Percentiles rank a stretch among this genome's conserved stretches.
These are phyloP conservation scores for Festucalex cinctus DNA, from an alignment of 2,113 vertebrate species.

Conservation along the genomic window DNA sequence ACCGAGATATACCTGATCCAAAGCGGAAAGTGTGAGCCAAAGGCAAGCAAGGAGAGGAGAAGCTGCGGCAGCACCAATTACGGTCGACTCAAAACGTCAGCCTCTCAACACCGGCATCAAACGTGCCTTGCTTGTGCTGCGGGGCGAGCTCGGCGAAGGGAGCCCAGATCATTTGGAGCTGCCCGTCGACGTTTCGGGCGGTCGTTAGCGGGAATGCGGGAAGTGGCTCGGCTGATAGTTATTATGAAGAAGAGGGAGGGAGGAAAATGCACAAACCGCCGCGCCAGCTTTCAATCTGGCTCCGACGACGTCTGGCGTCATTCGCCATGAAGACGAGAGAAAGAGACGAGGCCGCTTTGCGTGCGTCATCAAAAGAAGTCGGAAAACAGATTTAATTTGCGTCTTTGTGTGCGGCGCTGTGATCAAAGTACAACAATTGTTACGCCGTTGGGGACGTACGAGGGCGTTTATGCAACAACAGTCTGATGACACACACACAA, in stretches of 20 bases:
- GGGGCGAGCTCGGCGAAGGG: neutral
- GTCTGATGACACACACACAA: neutral
- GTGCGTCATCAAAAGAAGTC: neutral
- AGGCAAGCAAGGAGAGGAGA: neutral
- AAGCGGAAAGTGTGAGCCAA: neutral
- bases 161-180: neutral
- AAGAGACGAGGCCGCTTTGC: neutral
- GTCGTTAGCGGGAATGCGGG: neutral
- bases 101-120: slow-evolving; percentile 1
- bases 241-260: slow-evolving; percentile 5
- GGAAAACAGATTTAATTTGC: neutral
- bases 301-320: neutral
- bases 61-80: neutral
- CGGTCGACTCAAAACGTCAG: neutral
- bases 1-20: neutral
- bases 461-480: neutral
- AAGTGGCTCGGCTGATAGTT: neutral
- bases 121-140: neutral
- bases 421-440: neutral
- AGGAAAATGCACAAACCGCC: slow-evolving; percentile 36
- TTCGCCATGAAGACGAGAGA: neutral
- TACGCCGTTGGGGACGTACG: neutral
- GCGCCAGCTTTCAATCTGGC: neutral
- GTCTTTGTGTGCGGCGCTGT: neutral
- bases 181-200: neutral